Evolutionary conservation across 2,797 vertebrate genomes (phyloP).

Genomic region (Platyrinchus mystaceus): DNA sequence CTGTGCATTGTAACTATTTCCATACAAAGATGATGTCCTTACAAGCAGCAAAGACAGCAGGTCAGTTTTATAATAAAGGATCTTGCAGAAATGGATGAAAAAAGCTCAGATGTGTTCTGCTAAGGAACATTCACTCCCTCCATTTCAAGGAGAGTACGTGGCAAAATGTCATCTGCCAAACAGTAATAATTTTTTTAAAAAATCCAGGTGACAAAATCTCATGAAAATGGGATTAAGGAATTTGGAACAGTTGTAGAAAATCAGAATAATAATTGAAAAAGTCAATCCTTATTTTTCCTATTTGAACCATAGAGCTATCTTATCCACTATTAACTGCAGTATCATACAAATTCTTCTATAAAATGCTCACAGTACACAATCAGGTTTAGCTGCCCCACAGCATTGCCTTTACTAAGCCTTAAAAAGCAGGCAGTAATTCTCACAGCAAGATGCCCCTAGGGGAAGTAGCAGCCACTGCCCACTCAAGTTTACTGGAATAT

Average conservation of each 20-base stretch:
- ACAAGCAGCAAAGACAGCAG: neutral
- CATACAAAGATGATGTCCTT: neutral
- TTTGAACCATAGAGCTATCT: neutral
- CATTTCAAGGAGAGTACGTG: neutral
- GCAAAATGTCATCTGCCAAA: neutral
- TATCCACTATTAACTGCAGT: neutral
- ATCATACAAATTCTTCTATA: neutral
- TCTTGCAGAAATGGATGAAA: neutral
- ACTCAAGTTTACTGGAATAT: neutral
- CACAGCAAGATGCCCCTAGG: neutral
- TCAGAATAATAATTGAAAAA: neutral
- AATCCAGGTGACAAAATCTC: neutral
- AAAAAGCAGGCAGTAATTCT: neutral
- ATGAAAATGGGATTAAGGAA: neutral
- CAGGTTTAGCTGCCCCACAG: neutral
- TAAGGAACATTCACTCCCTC: neutral
- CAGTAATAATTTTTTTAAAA: neutral
- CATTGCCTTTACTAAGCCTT: neutral
- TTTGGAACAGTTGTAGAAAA: neutral
- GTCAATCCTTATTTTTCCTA: neutral
- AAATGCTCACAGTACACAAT: neutral
- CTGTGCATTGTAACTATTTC: neutral
- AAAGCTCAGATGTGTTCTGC: neutral
- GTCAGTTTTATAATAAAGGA: neutral
- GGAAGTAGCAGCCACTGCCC: accelerated